phyloP scores from a whole-genome alignment of 2,113 vertebrate species.

The Poicephalus meyeri region DNA sequence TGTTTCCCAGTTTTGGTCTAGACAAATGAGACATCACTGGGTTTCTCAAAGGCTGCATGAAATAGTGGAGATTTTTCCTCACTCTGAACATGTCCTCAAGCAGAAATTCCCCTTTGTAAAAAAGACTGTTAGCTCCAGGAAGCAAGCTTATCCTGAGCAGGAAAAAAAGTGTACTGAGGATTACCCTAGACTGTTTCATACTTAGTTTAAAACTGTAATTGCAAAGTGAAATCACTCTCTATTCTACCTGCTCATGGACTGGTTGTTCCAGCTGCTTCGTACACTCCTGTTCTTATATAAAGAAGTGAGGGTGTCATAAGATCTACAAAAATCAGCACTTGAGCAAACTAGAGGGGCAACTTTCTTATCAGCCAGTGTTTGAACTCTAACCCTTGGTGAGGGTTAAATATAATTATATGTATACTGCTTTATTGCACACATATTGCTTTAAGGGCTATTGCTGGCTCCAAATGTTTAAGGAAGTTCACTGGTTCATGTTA shows the following conservation, averaged over 20 bases:
- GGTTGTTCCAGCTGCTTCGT: background rate
- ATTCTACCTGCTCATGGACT: background rate
- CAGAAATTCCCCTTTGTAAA: background rate
- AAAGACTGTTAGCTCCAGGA: background rate
- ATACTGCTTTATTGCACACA: background rate
- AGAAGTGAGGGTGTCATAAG: background rate
- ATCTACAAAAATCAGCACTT: background rate
- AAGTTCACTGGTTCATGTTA: background rate
- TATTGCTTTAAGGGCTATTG: background rate
- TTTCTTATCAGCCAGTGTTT: background rate
- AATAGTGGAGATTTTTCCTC: background rate
- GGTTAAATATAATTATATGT: background rate
- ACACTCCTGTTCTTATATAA: background rate
- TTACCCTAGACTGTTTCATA: background rate
- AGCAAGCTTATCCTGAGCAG: background rate
- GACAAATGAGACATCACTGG: background rate
- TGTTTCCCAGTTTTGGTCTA: constrained; percentile 8
- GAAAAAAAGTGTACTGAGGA: background rate
- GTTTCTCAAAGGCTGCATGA: background rate
- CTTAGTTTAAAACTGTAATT: background rate
- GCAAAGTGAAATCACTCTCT: background rate
- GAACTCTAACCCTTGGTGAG: background rate
- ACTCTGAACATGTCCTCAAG: background rate
- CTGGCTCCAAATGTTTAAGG: background rate
- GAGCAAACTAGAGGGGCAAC: background rate